Conservation (phyloP, 2,888 invertebrate species). For the Vanessa cardui region DNA sequence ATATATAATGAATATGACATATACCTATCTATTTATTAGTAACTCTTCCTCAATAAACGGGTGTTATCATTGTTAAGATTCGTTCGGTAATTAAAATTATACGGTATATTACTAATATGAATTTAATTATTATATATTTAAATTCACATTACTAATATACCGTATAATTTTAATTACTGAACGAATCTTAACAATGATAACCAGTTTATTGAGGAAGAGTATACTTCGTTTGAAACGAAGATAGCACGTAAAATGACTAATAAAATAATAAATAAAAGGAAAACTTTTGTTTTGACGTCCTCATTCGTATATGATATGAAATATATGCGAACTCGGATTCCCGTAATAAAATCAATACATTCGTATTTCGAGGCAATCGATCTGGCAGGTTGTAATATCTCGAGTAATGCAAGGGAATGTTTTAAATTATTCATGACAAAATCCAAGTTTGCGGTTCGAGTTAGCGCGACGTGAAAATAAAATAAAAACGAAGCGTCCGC, state of each 20-base stretch:
- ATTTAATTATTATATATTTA: no score
- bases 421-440: conserved; percentile 77
- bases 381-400: conserved; percentile 52
- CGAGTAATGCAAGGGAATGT: conserved; percentile 59
- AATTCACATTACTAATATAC: no score
- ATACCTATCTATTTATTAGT: no score
- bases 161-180: no score
- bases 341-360: conserved; percentile 27
- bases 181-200: no score
- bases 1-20: no score
- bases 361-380: conserved; percentile 30
- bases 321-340: conserved; percentile 9
- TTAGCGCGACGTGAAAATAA: conserved; percentile 56
- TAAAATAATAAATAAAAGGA: neutral
- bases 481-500: conserved; percentile 58
- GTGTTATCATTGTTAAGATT: no score
- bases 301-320: neutral
- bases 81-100: no score
- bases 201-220: no score
- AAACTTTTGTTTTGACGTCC: neutral
- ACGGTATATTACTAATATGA: no score
- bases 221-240: neutral
- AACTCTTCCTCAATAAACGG: no score
- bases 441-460: conserved; percentile 63
- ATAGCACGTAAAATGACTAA: neutral